Base-by-base conservation (phyloP, 2,888 invertebrate genomes). In the Calliphora vomitoria region DNA sequence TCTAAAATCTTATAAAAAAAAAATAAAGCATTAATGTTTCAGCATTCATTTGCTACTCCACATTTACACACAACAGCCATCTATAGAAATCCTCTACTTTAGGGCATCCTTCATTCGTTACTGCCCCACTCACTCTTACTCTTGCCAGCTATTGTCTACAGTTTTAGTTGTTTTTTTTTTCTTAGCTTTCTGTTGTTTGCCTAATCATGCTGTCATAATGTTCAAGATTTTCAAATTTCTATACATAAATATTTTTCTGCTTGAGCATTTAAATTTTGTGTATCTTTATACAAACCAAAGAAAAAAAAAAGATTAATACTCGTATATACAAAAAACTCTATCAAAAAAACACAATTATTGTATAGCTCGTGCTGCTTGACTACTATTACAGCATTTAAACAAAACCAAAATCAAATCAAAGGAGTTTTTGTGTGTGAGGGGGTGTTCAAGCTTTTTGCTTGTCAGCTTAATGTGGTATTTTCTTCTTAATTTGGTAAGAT, bases 201-300 rank as follows among this genome's bases (percentile, higher is more conserved):
- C 93, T 92, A 93, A 93, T 93, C 93, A 93, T 91, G 93, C 92
- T 93, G 93, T 93, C 93, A 93, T 92, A 93, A 92, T 91, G 91
- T 69, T 85, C 74, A 78, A 84, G 64, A 74, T 84, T 78, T 81
- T 81, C 31, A 50, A 71, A 79, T 58, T 75, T 75, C 74, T 62
- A 20, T 62, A 38, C 62, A 85, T 10, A 66, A 60, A 60, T 62
- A 69, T 69, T 74, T 82, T 18, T 35, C 41, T 69, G 55, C n/a
- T 62, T 71, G 20, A 79, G 62, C 68, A 74, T 82, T 82, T 71
- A 74, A 79, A 71, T 75, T 79, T 69, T 68, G 71, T 71, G 5
- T 55, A 20, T 10, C 18, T 55, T 82, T 72, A 18, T 44, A 44
- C 58, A 13, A 58, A 10, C 55, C 18, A 74, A 74, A 38, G 62